Evolutionary conservation across 1,140 invertebrate species (phyloP).

Genomic region (Hermatobates lingyangjiaoensis): DNA sequence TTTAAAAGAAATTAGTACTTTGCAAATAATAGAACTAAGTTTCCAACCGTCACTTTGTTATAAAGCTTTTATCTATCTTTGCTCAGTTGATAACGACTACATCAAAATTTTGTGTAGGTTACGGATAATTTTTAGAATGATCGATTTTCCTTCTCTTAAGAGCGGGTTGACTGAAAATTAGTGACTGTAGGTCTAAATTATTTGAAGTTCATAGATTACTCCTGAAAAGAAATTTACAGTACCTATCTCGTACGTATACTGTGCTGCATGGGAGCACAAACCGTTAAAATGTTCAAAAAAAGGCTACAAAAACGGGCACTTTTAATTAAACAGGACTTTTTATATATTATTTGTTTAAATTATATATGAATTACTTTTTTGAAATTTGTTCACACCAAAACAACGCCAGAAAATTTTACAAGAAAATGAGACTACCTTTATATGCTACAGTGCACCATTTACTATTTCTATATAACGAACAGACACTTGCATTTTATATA

Average conservation of each 20-base stretch:
- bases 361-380: not conserved
- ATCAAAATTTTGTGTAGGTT: not conserved
- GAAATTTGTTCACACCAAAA: not conserved
- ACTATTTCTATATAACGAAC: no score
- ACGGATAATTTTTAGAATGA: not conserved
- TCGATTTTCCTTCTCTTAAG: no score
- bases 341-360: not conserved
- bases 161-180: no score
- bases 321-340: not conserved
- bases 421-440: not conserved
- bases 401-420: not conserved
- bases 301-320: not conserved
- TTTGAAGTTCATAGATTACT: no score
- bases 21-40: not conserved
- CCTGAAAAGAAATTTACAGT: no score
- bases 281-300: no score
- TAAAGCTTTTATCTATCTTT: not conserved
- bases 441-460: no score
- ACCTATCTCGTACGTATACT: no score
- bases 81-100: not conserved
- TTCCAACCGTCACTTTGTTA: not conserved
- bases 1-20: not conserved
- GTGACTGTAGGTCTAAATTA: no score
- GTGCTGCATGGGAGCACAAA: no score
- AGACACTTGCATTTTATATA: not conserved